A percentile compares a stretch with the other conserved stretches of the same genome.
phyloP scores from a whole-genome alignment of 92 coral and sea anemone genomes.

The Parazoanthus darwini region DNA sequence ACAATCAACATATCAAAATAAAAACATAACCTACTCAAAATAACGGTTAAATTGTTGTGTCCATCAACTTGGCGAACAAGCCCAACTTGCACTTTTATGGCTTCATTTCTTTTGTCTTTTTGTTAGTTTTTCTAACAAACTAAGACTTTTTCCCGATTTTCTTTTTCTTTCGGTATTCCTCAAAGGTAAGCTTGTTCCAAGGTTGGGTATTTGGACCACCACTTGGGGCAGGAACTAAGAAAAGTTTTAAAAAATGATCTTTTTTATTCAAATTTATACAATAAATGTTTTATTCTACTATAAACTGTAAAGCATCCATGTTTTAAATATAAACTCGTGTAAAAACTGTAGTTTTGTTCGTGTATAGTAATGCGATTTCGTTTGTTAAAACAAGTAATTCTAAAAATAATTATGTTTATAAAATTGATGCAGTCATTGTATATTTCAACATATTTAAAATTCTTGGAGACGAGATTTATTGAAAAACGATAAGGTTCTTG shows the following conservation, averaged over 20 bases:
- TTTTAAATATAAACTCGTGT: slow-evolving; percentile 2
- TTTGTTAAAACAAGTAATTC: too few species aligned
- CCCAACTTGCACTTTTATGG: slow-evolving; percentile 58
- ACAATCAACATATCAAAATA: slow-evolving; percentile 41
- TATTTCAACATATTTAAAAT: too few species aligned
- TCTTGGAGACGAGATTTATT: too few species aligned
- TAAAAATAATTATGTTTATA: too few species aligned
- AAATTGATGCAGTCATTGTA: too few species aligned
- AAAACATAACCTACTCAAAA: slow-evolving; percentile 24
- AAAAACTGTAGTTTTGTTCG: neutral
- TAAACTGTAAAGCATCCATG: neutral
- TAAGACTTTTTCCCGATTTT: neutral
- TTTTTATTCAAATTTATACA: neutral
- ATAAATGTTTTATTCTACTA: neutral
- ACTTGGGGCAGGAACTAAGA: slow-evolving; percentile 16
- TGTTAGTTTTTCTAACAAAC: slow-evolving; percentile 12
- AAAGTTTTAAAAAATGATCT: slow-evolving; percentile 15
- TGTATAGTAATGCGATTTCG: too few species aligned
- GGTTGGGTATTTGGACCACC: slow-evolving; percentile 20
- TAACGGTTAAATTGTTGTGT: slow-evolving; percentile 29
- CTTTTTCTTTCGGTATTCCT: neutral
- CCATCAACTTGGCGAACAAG: slow-evolving; percentile 54
- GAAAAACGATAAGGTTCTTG: too few species aligned
- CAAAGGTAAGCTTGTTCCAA: slow-evolving; percentile 18
- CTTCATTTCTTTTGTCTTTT: slow-evolving; percentile 41